Conservation (phyloP, 2,797 vertebrate species). For the Malurus leucopterus region DNA sequence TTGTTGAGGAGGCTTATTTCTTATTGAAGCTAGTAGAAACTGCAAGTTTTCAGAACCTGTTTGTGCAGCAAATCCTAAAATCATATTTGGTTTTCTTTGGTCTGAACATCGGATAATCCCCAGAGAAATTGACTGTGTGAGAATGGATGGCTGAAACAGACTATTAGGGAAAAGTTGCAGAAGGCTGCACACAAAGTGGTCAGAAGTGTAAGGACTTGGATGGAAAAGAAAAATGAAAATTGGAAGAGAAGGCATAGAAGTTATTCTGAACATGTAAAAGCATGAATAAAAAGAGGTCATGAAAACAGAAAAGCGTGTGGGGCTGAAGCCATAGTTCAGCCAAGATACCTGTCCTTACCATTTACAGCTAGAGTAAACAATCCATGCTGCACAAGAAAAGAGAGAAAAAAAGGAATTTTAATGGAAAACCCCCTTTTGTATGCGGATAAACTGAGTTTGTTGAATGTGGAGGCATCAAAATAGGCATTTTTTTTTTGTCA, state of each 20-base stretch:
- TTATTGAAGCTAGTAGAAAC: not conserved
- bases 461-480: not conserved
- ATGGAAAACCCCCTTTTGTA: not conserved
- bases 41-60: not conserved
- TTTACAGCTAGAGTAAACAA: not conserved
- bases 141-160: not conserved
- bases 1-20: not conserved
- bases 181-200: not conserved
- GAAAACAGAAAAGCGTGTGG: not conserved
- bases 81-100: not conserved
- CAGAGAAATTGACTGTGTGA: not conserved
- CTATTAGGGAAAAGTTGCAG: not conserved
- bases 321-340: not conserved
- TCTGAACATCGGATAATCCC: not conserved
- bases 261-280: not conserved
- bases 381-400: not conserved
- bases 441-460: not conserved
- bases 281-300: not conserved
- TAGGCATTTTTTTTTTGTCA: not conserved
- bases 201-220: not conserved
- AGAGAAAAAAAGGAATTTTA: not conserved
- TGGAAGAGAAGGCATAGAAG: not conserved
- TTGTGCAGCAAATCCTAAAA: not conserved
- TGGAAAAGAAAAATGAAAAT: not conserved
- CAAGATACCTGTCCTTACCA: not conserved